phyloP scores from a whole-genome alignment of 2,888 invertebrate species.

The Melieria omissa region DNA sequence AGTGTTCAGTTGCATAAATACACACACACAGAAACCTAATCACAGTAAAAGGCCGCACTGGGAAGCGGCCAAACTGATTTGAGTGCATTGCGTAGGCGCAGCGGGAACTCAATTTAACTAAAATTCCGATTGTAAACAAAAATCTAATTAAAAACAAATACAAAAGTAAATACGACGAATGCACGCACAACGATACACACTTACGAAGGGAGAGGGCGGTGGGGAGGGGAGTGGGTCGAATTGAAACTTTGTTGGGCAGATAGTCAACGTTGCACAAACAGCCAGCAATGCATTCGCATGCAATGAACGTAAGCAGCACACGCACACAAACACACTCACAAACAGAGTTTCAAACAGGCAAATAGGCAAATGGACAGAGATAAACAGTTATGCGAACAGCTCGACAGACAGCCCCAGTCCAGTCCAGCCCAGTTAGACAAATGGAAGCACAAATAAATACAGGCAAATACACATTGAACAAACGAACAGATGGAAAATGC shows the following conservation, averaged over 20 bases:
- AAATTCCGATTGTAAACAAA: constrained; percentile 56
- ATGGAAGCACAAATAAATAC: not conserved
- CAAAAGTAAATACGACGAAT: constrained; percentile 50
- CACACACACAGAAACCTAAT: not conserved
- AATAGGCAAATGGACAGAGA: not conserved
- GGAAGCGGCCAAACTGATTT: constrained; percentile 16
- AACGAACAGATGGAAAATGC: not conserved
- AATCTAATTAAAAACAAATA: constrained; percentile 61
- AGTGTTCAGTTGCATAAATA: not conserved
- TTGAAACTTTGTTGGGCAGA: constrained; percentile 10
- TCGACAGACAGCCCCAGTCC: not conserved
- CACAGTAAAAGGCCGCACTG: constrained; percentile 6
- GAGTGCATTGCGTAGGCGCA: not conserved
- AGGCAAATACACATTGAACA: not conserved
- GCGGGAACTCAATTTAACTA: constrained; percentile 55
- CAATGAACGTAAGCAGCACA: constrained; percentile 43
- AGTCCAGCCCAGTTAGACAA: not conserved
- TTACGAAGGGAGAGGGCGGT: not conserved
- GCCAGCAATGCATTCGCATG: constrained; percentile 10
- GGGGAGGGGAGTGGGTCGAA: not conserved
- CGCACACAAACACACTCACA: constrained; percentile 30
- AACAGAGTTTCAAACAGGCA: not conserved
- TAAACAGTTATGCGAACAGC: not conserved
- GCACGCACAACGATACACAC: not conserved
- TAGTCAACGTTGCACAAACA: constrained; percentile 1